Conservation (phyloP, 2,888 invertebrate species). For the Xanthia icteritia region DNA sequence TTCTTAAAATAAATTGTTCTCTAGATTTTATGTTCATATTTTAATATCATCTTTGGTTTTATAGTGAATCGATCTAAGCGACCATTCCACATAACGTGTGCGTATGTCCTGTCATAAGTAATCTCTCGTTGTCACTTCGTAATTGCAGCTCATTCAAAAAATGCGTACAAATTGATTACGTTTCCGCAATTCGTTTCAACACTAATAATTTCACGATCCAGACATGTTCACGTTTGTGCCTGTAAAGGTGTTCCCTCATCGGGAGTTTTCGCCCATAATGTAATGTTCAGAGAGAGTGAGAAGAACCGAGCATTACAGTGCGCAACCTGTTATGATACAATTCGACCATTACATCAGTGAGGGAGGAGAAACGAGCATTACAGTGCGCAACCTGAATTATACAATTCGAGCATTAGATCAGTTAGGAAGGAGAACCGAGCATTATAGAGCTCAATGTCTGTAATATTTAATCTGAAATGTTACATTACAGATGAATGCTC, state of each 20-base stretch:
- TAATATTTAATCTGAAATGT: too few relatives aligned
- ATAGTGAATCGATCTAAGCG: constrained; percentile 73
- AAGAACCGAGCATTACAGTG: too few relatives aligned
- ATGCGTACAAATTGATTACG: constrained; percentile 32
- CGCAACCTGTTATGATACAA: too few relatives aligned
- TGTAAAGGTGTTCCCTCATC: neutral
- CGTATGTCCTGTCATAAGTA: constrained; percentile 37
- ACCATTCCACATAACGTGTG: constrained; percentile 66
- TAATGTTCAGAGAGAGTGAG: too few relatives aligned
- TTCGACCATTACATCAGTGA: too few relatives aligned
- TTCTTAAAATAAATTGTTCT: constrained; percentile 74
- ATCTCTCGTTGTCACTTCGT: constrained; percentile 21
- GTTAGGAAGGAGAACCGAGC: too few relatives aligned
- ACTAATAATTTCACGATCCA: constrained; percentile 23
- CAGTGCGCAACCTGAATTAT: too few relatives aligned
- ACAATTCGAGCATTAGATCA: too few relatives aligned
- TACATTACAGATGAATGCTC: too few relatives aligned
- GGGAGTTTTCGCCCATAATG: too few relatives aligned
- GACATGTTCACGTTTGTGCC: constrained; percentile 23
- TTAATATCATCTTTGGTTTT: constrained; percentile 89
- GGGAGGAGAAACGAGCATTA: too few relatives aligned
- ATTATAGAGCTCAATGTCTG: too few relatives aligned
- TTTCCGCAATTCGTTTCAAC: constrained; percentile 34
- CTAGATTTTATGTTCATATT: constrained; percentile 75
- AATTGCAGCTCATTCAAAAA: constrained; percentile 31